Evolutionary conservation across 2,797 vertebrate genomes (phyloP).

Genomic region (Bucorvus abyssinicus): DNA sequence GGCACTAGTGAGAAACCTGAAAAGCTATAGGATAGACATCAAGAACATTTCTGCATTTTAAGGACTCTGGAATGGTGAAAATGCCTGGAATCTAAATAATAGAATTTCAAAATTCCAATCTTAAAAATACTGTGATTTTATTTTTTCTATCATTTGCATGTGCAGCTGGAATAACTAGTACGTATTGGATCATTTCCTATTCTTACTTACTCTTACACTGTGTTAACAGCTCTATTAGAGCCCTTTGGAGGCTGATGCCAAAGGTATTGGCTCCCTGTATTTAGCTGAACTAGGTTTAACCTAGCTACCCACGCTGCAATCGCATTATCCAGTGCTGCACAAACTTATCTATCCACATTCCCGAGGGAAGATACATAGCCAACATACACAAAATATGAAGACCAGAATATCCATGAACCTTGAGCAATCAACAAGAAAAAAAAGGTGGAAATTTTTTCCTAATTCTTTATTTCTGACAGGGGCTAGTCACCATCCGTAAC

Average conservation of each 20-base stretch:
- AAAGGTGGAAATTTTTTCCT: not conserved
- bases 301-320: not conserved
- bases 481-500: not conserved
- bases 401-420: not conserved
- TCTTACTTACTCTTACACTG: not conserved
- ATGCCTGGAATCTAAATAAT: not conserved
- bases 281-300: not conserved
- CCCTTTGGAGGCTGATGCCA: not conserved
- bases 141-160: not conserved
- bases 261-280: not conserved
- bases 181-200: not conserved
- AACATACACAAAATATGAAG: not conserved
- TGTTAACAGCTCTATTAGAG: not conserved
- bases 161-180: not conserved
- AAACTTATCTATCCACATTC: not conserved
- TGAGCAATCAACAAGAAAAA: not conserved
- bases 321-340: not conserved
- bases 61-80: not conserved
- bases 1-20: not conserved
- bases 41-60: not conserved
- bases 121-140: not conserved
- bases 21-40: not conserved
- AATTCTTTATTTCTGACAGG: not conserved
- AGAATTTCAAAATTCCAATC: not conserved
- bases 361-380: not conserved